Evolutionary conservation across 2,888 invertebrate genomes (phyloP), one percentile per base, ranked within the genome.

Genomic region (Dugesia japonica): DNA sequence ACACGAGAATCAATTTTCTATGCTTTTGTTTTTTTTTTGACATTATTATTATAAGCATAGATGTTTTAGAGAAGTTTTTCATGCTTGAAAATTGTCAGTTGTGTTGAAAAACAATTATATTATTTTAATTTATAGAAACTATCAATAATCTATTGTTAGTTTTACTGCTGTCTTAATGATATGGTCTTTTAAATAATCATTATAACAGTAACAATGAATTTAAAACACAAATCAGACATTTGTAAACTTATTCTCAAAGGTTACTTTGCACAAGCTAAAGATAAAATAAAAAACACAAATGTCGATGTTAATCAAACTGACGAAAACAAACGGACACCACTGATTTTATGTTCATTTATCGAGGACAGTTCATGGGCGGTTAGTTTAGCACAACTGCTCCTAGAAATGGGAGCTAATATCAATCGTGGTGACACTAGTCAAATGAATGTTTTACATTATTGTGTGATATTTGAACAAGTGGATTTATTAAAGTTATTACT

Each of bases 231-330:
- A 1, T 56, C 56, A n/a, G 23, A 56, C 23, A n/a, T 56, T 56
- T 56, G 56, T n/a, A 56, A n/a, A 56, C 56, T 56, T n/a, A n/a
- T 56, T 56, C 23, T 23, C n/a, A 56, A 56, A 56, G 56, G 56
- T 20, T 56, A 56, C 17, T 56, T 56, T 23, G 56, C 56, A 13
- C 56, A 56, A n/a, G 56, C 56, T 23, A 56, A 56, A 56, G 56
- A 56, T 23, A 56, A 23, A 56, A 56, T 56, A 4, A 56, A 56
- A n/a, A 56, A 56, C 23, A 56, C 56, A 56, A 56, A 56, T 56
- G 56, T 56, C 56, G 56, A 56, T n/a, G 23, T 56, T 7, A 56
- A 56, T 56, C 9, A 56, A n/a, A 56, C 56, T n/a, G 56, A 23
- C n/a, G 56, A 56, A 56, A 56, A 56, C 23, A 56, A 56, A 56